Evolutionary conservation across 2,797 vertebrate species (phyloP).

Genomic region (Etheostoma nigrum): DNA sequence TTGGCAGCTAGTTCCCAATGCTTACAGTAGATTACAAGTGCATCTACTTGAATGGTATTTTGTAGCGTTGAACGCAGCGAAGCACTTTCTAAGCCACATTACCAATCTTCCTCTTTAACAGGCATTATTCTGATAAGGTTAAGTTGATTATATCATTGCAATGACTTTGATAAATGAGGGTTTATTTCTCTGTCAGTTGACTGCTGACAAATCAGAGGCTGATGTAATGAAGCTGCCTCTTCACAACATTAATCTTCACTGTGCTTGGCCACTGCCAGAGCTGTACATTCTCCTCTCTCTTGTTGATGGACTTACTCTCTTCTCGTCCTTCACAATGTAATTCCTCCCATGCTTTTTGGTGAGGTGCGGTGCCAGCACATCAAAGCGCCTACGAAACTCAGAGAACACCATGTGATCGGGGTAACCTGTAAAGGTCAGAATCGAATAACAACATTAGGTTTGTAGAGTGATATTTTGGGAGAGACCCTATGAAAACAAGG

Average conservation of each 20-base stretch:
- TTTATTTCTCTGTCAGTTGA: conserved; percentile 75
- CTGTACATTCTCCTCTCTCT: conserved; percentile 56
- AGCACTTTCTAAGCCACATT: conserved; percentile 47
- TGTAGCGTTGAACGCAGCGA: conserved; percentile 60
- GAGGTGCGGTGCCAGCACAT: conserved; percentile 94
- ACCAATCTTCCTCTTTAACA: conserved; percentile 64
- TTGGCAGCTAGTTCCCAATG: conserved; percentile 27
- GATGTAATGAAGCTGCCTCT: conserved; percentile 78
- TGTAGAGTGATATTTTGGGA: not conserved
- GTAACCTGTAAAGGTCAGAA: conserved; percentile 86
- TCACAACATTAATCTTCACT: conserved; percentile 78
- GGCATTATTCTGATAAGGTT: conserved; percentile 66
- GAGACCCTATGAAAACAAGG: not conserved
- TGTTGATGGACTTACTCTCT: conserved; percentile 87
- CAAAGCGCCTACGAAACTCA: conserved; percentile 95
- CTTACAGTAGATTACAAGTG: conserved; percentile 50
- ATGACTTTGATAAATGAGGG: conserved; percentile 77
- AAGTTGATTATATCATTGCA: conserved; percentile 82
- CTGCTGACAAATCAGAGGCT: conserved; percentile 76
- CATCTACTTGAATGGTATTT: conserved; percentile 48
- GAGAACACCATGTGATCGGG: conserved; percentile 98
- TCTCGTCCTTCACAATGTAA: conserved; percentile 97
- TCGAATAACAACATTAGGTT: conserved; percentile 18
- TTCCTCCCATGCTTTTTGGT: conserved; percentile 97
- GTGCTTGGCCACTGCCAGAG: conserved; percentile 57